Base-by-base conservation (phyloP, 1,140 invertebrate species). In the Metaphire vulgaris region DNA sequence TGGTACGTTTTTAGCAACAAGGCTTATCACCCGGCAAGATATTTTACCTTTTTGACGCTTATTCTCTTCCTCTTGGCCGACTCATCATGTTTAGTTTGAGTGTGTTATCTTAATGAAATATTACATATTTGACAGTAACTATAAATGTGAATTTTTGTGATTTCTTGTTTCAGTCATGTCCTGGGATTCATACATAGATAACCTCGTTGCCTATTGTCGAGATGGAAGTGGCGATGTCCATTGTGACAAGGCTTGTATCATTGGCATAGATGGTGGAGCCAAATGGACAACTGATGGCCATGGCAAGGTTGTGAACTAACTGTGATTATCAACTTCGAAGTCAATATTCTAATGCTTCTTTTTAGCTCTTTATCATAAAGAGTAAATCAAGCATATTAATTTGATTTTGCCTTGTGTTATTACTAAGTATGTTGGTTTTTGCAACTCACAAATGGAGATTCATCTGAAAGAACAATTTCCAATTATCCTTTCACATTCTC, bases 121-220 rank as follows among this genome's bases (percentile, higher is more conserved):
- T n/a, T n/a, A n/a, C n/a, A n/a, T n/a, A n/a, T n/a, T n/a, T n/a
- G n/a, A n/a, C n/a, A n/a, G n/a, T n/a, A n/a, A n/a, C n/a, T n/a
- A n/a, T n/a, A n/a, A n/a, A n/a, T n/a, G n/a, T n/a, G n/a, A n/a
- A 56, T 56, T 12, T 56, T 56, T 12, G 21, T 56, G 41, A 56
- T 56, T 56, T 56, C 21, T 56, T 56, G 41, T 56, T 6, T 6
- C 41, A 56, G 41, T 21, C 41, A 56, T 56, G 41, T 56, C 41
- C 26, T 74, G 74, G 74, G 74, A 74, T 74, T 65, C 74, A 21
- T 74, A 74, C 26, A 74, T 74, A 29, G 74, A 74, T 56, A 74
- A 66, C 31, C 30, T 74, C 21, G 26, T 74, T 66, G 28, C 41
- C 28, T 29, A 74, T 2, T 28, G 64, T 65, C 28, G 64, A 28